phyloP scores from a whole-genome alignment of 2,888 invertebrate genomes.

The Arrhopalites spinosus region DNA sequence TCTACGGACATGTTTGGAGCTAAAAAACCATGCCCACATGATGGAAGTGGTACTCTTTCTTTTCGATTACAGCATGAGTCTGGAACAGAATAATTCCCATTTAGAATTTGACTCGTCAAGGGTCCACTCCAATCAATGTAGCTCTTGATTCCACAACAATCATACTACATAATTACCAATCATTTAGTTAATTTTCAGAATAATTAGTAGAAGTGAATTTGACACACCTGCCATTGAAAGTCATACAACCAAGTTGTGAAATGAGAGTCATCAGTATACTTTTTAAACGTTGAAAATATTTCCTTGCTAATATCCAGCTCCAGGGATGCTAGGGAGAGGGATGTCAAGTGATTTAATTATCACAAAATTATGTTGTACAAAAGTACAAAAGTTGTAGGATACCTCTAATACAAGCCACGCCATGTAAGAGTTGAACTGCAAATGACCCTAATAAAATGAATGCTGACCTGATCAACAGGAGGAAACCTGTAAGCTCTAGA shows the following conservation, averaged over 20 bases:
- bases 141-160: conserved; percentile 26
- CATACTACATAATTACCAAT: conserved; percentile 17
- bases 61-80: conserved; percentile 23
- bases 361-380: not conserved
- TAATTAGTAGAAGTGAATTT: too few species aligned
- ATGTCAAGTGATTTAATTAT: too few species aligned
- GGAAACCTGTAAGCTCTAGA: too few species aligned
- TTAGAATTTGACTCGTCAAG: too few species aligned
- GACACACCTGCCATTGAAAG: conserved; percentile 36
- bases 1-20: conserved; percentile 12
- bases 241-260: conserved; percentile 19
- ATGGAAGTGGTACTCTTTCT: not conserved
- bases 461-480: conserved; percentile 8
- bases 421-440: conserved; percentile 28
- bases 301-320: conserved; percentile 16
- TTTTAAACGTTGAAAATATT: conserved; percentile 29
- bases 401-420: conserved; percentile 18
- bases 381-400: not conserved
- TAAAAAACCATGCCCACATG: conserved; percentile 10
- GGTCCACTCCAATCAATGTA: conserved; percentile 27
- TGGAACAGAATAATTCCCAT: conserved; percentile 20
- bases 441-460: conserved; percentile 26
- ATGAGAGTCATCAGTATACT: not conserved
- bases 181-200: not conserved
- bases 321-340: too few species aligned